Evolutionary conservation across 2,113 vertebrate genomes (phyloP), one percentile per base, ranked within the genome.

Genomic region (Leptocoma aspasia): DNA sequence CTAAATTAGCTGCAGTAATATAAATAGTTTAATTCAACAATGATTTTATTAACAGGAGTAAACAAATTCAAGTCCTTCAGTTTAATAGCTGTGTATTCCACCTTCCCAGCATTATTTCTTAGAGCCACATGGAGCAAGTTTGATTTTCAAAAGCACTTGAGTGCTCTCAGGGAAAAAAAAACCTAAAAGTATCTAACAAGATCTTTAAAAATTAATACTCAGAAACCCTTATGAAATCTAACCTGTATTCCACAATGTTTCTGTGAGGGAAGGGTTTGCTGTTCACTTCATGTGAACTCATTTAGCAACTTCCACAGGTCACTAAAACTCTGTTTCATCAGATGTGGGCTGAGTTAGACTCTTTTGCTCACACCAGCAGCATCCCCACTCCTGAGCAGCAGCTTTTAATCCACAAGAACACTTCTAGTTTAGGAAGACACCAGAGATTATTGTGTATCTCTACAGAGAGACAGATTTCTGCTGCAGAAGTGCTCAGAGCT

Each of bases 1-100:
- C 71, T 91, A 89, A 97, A 97, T 97, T 96, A 97, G 95, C 88
- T 97, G 92, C 92, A 89, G 90, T 88, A 95, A 94, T 95, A 95
- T 65, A 96, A 96, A 96, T 70, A 97, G 88, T 92, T 96, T 92
- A 96, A 97, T 95, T 92, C 89, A 79, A 90, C 86, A 92, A 92
- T 73, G 59, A 73, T 92, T 96, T 97, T 95, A 97, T 96, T 96
- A 97, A 93, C 41, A 97, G 70, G 84, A 97, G 80, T 95, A 97
- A 98, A 97, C 94, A 97, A 97, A 97, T 94, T 70, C 63, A 94
- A 88, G 60, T 79, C 72, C 79, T 95, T 86, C 61, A 50, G 64
- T 76, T 76, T 94, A 95, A 96, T 70, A 69, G 79, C 45, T 77
- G 30, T 21, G 37, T 76, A 59, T 72, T 81, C 44, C 35, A 76